phyloP scores from a whole-genome alignment of 2,797 vertebrate species.

The Danio kyathit region DNA sequence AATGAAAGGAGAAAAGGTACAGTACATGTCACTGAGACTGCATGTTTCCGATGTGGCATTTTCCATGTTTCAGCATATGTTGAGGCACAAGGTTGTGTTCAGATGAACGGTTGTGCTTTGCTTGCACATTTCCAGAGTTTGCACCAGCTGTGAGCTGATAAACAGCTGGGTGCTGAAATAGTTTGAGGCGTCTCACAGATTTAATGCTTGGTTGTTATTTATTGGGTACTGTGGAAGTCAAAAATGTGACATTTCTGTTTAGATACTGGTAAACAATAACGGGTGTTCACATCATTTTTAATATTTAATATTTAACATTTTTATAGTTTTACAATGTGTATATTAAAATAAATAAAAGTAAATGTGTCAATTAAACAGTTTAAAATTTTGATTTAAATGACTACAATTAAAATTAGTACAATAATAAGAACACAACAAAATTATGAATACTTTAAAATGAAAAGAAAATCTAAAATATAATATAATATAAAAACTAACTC shows the following conservation, averaged over 20 bases:
- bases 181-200: neutral
- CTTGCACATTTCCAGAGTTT: conserved; percentile 1
- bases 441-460: no score
- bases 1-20: conserved; percentile 94
- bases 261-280: neutral
- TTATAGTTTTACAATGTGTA: no score
- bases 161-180: neutral
- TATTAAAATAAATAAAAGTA: no score
- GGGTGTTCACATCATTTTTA: no score
- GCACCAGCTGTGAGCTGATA: conserved; percentile 5
- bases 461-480: no score
- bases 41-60: neutral
- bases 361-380: no score
- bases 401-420: no score
- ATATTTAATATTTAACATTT: no score
- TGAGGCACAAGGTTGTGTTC: conserved; percentile 11
- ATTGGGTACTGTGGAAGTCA: neutral
- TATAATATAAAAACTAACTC: no score
- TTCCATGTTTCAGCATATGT: conserved; percentile 9
- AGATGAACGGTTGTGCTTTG: neutral
- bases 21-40: neutral
- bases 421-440: no score
- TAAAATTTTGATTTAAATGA: no score
- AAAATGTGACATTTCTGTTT: neutral
- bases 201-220: conserved; percentile 1